Percentiles rank a stretch among this genome's conserved stretches.
phyloP scores from a whole-genome alignment of 2,113 vertebrate species.

The Otocyon megalotis region DNA sequence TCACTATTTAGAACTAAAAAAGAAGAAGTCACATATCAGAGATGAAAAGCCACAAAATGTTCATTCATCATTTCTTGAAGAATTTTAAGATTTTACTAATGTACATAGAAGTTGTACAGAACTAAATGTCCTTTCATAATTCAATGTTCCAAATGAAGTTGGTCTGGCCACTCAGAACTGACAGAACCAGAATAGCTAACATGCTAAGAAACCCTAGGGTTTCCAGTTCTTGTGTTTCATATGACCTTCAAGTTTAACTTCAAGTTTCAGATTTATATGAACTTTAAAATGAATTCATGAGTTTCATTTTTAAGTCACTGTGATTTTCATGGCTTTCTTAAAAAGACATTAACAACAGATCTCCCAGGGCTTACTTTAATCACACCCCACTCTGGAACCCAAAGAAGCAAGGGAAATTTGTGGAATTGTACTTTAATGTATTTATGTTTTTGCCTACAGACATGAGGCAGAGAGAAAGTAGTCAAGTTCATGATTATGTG shows the following conservation, averaged over 20 bases:
- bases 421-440: not conserved
- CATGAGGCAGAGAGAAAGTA: not conserved
- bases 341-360: constrained; percentile 57
- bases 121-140: not conserved
- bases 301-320: constrained; percentile 72
- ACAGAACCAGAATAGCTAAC: constrained; percentile 53
- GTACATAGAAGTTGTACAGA: not conserved
- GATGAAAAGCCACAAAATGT: constrained; percentile 1
- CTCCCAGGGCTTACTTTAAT: constrained; percentile 51
- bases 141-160: not conserved
- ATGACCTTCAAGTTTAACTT: constrained; percentile 71
- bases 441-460: constrained; percentile 31
- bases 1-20: constrained; percentile 25
- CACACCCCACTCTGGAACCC: not conserved
- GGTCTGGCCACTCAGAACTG: not conserved
- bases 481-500: not conserved
- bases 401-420: constrained; percentile 34
- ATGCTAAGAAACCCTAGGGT: not conserved
- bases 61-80: not conserved
- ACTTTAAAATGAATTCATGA: constrained; percentile 66
- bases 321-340: constrained; percentile 68
- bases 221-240: constrained; percentile 58
- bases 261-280: constrained; percentile 69
- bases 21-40: not conserved
- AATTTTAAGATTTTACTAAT: constrained; percentile 21